phyloP scores from a whole-genome alignment of 1,140 invertebrate genomes.

The Galleria mellonella region DNA sequence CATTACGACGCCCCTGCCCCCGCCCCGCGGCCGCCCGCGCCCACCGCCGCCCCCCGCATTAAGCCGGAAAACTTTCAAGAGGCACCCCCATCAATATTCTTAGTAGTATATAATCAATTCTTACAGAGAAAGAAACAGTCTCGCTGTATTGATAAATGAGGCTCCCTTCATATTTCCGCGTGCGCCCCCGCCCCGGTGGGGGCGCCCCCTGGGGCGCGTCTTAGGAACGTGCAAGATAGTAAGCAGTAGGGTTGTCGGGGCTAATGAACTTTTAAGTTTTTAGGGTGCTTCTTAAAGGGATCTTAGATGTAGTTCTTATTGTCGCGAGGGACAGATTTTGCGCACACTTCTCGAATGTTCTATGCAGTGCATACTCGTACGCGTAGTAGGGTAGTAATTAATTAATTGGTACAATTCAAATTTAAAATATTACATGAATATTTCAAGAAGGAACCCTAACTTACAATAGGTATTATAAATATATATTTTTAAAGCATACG shows the following conservation, averaged over 20 bases:
- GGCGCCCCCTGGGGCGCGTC: constrained; percentile 35
- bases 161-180: constrained; percentile 69
- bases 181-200: constrained; percentile 25
- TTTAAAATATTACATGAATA: too few relatives aligned
- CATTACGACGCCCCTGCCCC: constrained; percentile 19
- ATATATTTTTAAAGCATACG: too few relatives aligned
- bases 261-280: constrained; percentile 69
- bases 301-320: not conserved
- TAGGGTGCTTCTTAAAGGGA: constrained; percentile 33
- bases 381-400: too few relatives aligned
- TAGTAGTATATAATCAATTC: constrained; percentile 70
- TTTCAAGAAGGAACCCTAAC: too few relatives aligned
- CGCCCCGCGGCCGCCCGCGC: too few relatives aligned
- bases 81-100: constrained; percentile 52
- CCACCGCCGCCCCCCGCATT: constrained; percentile 12
- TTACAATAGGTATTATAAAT: too few relatives aligned
- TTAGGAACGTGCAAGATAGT: constrained; percentile 70
- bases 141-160: constrained; percentile 72
- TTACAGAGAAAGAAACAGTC: constrained; percentile 65
- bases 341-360: too few relatives aligned
- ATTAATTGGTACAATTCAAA: too few relatives aligned
- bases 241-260: constrained; percentile 51
- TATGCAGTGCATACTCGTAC: too few relatives aligned
- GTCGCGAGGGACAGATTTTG: too few relatives aligned
- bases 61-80: constrained; percentile 27